A percentile compares a stretch with the other conserved stretches of the same genome.
These are phyloP conservation scores for Patagioenas fasciata DNA, from an alignment of 2,113 vertebrate genomes.

Conservation along the genomic window DNA sequence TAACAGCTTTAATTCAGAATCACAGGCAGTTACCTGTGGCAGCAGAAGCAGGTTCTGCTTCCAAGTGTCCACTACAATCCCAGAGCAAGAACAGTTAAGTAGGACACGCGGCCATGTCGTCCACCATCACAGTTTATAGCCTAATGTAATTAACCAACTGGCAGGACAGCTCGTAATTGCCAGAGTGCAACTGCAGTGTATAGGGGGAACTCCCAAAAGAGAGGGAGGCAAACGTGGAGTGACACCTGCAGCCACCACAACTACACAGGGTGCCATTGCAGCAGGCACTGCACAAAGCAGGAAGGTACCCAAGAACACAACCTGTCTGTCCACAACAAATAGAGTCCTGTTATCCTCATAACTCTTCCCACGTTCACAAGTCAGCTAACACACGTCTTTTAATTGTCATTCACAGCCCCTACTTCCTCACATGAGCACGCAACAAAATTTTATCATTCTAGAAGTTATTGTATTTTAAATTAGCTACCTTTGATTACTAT, in stretches of 20 bases:
- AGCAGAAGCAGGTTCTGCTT: background rate
- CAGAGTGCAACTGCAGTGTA: background rate
- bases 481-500: background rate
- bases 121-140: background rate
- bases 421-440: background rate
- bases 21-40: background rate
- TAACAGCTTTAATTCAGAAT: background rate
- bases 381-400: background rate
- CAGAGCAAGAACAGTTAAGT: constrained; percentile 1
- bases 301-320: background rate
- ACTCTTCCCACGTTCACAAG: background rate
- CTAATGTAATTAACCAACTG: background rate
- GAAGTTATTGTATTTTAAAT: background rate
- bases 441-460: background rate
- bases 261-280: background rate
- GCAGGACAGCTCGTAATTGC: background rate
- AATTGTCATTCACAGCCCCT: background rate
- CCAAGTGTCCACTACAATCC: background rate
- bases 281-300: rapidly evolving
- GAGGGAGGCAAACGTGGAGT: background rate
- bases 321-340: background rate
- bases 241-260: background rate
- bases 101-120: background rate
- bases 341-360: background rate
- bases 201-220: background rate